These are phyloP conservation scores for Xiphias gladius DNA, from an alignment of 2,113 vertebrate species.

Conservation along the genomic window DNA sequence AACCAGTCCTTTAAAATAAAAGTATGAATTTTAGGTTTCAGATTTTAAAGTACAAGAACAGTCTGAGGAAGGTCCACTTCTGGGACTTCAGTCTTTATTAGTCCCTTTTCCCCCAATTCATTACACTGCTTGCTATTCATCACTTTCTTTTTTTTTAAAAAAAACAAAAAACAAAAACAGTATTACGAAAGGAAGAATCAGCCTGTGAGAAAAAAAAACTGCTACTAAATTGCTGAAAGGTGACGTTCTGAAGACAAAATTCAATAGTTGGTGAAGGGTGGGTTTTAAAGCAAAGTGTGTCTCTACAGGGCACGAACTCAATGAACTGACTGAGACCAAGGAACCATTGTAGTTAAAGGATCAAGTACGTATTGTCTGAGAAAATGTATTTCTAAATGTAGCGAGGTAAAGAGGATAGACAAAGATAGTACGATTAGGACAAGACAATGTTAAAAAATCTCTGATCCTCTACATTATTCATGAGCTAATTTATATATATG, in stretches of 20 bases:
- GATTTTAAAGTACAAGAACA: neutral
- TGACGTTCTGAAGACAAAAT: slow-evolving; percentile 1
- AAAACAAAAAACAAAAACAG: slow-evolving; percentile 4
- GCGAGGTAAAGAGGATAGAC: too few species aligned
- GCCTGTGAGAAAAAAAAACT: slow-evolving; percentile 10
- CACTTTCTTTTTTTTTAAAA: slow-evolving; percentile 34
- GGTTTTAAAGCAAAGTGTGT: slow-evolving; percentile 1
- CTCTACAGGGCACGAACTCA: slow-evolving; percentile 25
- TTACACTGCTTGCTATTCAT: neutral
- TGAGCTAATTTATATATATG: neutral
- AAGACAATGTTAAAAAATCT: neutral
- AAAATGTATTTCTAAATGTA: too few species aligned
- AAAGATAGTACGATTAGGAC: neutral
- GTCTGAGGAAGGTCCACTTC: neutral
- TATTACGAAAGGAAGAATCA: slow-evolving; percentile 1
- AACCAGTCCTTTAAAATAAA: neutral
- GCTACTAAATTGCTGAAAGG: neutral
- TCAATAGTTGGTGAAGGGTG: neutral
- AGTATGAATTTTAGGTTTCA: neutral
- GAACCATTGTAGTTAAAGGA: neutral
- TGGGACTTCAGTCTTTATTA: neutral
- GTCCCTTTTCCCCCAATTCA: neutral
- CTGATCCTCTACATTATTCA: slow-evolving; percentile 16
- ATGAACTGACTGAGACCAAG: slow-evolving; percentile 10
- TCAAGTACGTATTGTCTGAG: neutral